Conservation (phyloP, 2,113 vertebrate species). For the Odocoileus hemionus region DNA sequence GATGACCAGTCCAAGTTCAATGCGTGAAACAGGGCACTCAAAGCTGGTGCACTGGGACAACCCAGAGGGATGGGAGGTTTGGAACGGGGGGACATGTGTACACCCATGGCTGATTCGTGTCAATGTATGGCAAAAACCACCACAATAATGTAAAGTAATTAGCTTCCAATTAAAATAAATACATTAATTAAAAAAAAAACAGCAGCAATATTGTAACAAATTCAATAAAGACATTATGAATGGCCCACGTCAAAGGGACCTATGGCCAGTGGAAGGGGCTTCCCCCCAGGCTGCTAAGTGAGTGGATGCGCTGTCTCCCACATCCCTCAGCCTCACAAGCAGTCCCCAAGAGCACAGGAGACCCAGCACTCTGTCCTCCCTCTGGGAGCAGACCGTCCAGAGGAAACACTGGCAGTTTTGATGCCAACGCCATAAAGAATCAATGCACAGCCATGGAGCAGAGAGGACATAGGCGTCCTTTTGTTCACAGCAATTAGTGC, state of each 20-base stretch:
- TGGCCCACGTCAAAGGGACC: background rate
- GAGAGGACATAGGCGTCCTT: constrained; percentile 62
- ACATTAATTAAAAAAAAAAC: too few species aligned
- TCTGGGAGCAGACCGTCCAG: accelerated
- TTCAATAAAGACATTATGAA: background rate
- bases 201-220: background rate
- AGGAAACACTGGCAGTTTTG: constrained; percentile 49
- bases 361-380: background rate
- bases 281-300: background rate
- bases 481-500: constrained; percentile 76
- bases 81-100: background rate
- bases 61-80: background rate
- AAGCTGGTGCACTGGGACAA: background rate
- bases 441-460: constrained; percentile 16
- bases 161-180: background rate
- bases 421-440: constrained; percentile 20
- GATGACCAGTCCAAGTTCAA: background rate
- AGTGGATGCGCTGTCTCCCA: background rate
- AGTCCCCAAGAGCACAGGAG: background rate
- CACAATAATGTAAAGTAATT: background rate
- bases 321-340: background rate
- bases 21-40: background rate
- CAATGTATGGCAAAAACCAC: background rate
- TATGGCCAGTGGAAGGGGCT: background rate
- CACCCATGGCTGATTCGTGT: background rate